Conservation (phyloP, 2,888 invertebrate species). For the Nemotelus pantherinus region DNA sequence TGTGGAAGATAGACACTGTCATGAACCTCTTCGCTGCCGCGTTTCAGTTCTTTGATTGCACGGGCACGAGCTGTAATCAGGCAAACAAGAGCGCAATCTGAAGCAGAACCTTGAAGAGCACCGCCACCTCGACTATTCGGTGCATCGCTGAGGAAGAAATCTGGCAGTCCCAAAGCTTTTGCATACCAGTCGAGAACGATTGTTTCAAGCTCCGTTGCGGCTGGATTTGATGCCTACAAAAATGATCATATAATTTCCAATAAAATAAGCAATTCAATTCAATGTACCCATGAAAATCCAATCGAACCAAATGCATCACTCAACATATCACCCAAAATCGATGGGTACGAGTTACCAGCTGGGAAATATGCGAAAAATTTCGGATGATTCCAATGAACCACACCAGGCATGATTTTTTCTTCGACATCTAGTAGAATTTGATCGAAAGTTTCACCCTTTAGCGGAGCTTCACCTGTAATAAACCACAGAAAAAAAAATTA, state of each 20-base stretch:
- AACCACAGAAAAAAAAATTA: not conserved
- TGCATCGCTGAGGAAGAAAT: slow-evolving; percentile 69
- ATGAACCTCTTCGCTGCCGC: slow-evolving; percentile 64
- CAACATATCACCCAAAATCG: slow-evolving; percentile 90
- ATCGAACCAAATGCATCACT: slow-evolving; percentile 88
- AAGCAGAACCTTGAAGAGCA: slow-evolving; percentile 84
- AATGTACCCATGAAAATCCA: slow-evolving; percentile 88
- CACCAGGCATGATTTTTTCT: slow-evolving; percentile 81
- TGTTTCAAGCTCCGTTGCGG: slow-evolving; percentile 85
- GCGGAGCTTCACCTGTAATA: slow-evolving; percentile 70
- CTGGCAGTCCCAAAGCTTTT: slow-evolving; percentile 77
- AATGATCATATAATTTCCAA: slow-evolving; percentile 30
- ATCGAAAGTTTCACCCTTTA: slow-evolving; percentile 78
- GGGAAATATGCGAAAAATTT: slow-evolving; percentile 95
- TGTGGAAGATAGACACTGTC: slow-evolving; percentile 80
- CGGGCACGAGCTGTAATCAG: slow-evolving; percentile 80
- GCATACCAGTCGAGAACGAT: slow-evolving; percentile 87
- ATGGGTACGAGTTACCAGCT: slow-evolving; percentile 90
- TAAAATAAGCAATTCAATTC: not conserved
- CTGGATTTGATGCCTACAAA: slow-evolving; percentile 81
- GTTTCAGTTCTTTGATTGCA: slow-evolving; percentile 74
- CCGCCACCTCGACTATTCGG: slow-evolving; percentile 74
- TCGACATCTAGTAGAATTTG: slow-evolving; percentile 81
- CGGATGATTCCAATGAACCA: slow-evolving; percentile 94
- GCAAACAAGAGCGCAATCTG: slow-evolving; percentile 82